Conservation (phyloP, 2,113 vertebrate species). For the Tympanuchus pallidicinctus region DNA sequence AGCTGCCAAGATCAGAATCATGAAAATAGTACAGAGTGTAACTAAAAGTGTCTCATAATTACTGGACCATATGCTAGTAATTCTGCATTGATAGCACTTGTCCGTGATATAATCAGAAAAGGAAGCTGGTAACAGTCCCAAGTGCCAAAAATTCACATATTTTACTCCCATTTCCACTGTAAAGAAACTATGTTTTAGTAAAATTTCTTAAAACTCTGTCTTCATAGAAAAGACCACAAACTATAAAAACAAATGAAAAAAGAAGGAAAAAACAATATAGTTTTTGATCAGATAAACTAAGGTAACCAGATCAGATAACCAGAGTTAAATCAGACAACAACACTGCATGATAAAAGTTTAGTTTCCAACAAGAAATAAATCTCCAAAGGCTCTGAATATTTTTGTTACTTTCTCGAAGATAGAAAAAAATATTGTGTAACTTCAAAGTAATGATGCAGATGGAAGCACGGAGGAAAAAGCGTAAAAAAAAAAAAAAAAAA, state of each 20-base stretch:
- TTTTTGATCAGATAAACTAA: not conserved
- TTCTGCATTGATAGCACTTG: not conserved
- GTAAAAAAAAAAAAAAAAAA: not conserved
- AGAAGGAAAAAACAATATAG: fast-evolving
- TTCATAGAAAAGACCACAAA: not conserved
- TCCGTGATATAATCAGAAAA: not conserved
- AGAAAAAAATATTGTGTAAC: not conserved
- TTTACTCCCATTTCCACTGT: not conserved
- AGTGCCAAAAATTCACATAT: not conserved
- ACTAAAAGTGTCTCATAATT: not conserved
- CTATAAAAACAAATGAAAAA: not conserved
- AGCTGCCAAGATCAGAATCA: not conserved
- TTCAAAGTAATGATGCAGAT: not conserved
- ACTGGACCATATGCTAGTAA: not conserved
- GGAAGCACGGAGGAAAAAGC: not conserved
- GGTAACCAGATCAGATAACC: not conserved
- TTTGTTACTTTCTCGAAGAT: not conserved
- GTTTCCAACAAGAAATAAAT: not conserved
- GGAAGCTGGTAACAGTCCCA: not conserved
- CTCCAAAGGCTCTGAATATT: not conserved
- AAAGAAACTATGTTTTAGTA: not conserved
- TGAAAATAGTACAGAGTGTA: not conserved
- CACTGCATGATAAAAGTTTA: not conserved
- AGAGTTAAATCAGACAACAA: not conserved
- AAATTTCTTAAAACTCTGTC: not conserved